These are phyloP conservation scores for Ophioninae sp. DNA, from an alignment of 2,888 invertebrate genomes.

Conservation along the genomic window DNA sequence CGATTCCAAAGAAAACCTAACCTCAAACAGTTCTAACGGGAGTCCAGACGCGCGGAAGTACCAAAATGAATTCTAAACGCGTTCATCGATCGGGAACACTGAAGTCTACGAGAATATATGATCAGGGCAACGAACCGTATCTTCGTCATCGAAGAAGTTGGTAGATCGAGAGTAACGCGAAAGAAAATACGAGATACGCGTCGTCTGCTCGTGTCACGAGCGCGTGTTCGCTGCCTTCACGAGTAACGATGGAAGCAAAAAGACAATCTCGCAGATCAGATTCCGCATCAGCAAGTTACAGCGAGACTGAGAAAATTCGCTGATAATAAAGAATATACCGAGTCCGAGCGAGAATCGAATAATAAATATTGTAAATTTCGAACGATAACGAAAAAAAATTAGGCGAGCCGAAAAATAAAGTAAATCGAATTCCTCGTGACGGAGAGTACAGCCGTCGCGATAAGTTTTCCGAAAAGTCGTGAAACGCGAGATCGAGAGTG, in stretches of 20 bases:
- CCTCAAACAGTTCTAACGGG: no score
- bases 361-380: background rate
- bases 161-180: background rate
- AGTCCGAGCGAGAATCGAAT: background rate
- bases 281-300: background rate
- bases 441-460: background rate
- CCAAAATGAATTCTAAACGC: background rate
- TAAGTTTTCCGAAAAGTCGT: slow-evolving; percentile 8
- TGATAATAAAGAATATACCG: slow-evolving; percentile 24
- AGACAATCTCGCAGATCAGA: background rate
- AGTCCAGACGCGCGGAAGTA: background rate
- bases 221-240: background rate
- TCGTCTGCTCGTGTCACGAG: slow-evolving; percentile 54
- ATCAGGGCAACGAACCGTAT: background rate
- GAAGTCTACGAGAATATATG: background rate
- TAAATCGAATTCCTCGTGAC: background rate
- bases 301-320: slow-evolving; percentile 24
- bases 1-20: no score
- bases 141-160: background rate
- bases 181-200: slow-evolving; percentile 8
- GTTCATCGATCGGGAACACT: background rate
- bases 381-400: background rate
- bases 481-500: slow-evolving; percentile 21
- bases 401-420: background rate
- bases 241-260: background rate